Evolutionary conservation across 2,888 invertebrate genomes (phyloP).

Genomic region (Platycheirus rosarum): DNA sequence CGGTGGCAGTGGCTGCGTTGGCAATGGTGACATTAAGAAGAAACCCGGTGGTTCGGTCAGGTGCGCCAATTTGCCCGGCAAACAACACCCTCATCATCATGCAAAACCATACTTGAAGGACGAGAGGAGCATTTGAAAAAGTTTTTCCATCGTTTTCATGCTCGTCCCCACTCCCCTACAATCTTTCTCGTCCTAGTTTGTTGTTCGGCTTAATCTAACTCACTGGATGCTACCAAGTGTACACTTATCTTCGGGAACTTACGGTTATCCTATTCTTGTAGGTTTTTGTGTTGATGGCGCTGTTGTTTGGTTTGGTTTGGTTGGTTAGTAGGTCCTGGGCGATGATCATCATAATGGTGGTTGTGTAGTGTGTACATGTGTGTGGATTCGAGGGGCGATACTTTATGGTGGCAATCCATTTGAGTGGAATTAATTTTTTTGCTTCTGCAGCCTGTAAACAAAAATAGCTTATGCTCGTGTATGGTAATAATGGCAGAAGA

Average conservation of each 20-base stretch:
- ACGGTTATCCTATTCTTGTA: conserved; percentile 59
- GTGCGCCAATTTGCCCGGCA: conserved; percentile 11
- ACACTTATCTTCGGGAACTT: conserved; percentile 58
- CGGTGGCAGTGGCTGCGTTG: not conserved
- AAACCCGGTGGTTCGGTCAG: conserved; percentile 29
- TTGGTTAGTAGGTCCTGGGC: conserved; percentile 21
- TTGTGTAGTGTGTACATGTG: conserved; percentile 3
- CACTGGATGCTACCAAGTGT: conserved; percentile 38
- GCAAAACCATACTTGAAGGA: not conserved
- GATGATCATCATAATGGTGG: conserved; percentile 40
- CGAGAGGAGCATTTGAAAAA: conserved; percentile 4
- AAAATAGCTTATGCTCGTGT: conserved; percentile 58
- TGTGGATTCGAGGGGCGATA: conserved; percentile 5
- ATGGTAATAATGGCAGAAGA: conserved; percentile 54
- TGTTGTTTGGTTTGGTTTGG: conserved; percentile 39
- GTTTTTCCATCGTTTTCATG: conserved; percentile 17
- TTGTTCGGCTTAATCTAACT: conserved; percentile 28
- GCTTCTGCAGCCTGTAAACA: conserved; percentile 31
- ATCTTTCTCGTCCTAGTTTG: conserved; percentile 4
- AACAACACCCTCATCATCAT: conserved; percentile 19
- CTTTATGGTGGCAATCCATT: conserved; percentile 55
- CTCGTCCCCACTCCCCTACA: too few species aligned
- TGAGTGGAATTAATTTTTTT: conserved; percentile 58
- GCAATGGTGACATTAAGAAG: conserved; percentile 41
- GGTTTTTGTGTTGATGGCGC: conserved; percentile 51